Evolutionary conservation across 2,113 vertebrate genomes (phyloP), one percentile per base, ranked within the genome.

Genomic region (Neoarius graeffei): DNA sequence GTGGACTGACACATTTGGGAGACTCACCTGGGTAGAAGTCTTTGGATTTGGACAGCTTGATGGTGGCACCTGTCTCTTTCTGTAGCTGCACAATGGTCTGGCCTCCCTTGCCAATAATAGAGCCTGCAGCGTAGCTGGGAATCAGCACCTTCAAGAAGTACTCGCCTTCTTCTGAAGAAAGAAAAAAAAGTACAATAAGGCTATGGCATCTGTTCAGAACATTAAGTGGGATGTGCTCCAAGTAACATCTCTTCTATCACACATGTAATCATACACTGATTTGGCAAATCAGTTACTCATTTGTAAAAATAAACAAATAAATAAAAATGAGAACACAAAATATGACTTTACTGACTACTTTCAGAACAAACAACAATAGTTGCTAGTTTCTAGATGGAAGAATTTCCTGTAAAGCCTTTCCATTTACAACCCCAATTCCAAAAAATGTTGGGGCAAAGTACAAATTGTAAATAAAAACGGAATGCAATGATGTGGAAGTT

Each of bases 1-100:
- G 54, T 56, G 66, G 48, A 42, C 52, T 66, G 69, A 54, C 50
- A 76, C 27, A 80, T 83, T 82, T 23, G 4, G 27, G 52, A 17
- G 5, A 84, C 96, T 96, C 92, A 98, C 97, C 97, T 1, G 97
- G 97, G 89, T 98, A 98, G 94, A 98, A 98, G 95, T 98, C 97
- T 97, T 98, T 98, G 94, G 97, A 98, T 94, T 98, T 98, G 92
- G 97, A 98, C 92, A 98, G 96, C 90, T 98, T 98, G 95, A 98
- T 98, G 92, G 97, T 98, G 91, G 97, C 97, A 8, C 97, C 97
- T 0, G 97, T 98, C 94, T 98, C 97, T 91, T 98, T 98, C 94
- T 98, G 97, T 88, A 98, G 94, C 93, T 98, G 97, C 86, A 98
- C 97, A 81, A 98, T 98, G 91, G 97, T 98, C 94, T 98, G 97